Evolutionary conservation across 2,888 invertebrate species (phyloP), one percentile per base, ranked within the genome.

Genomic region (Eristalis arbustorum): DNA sequence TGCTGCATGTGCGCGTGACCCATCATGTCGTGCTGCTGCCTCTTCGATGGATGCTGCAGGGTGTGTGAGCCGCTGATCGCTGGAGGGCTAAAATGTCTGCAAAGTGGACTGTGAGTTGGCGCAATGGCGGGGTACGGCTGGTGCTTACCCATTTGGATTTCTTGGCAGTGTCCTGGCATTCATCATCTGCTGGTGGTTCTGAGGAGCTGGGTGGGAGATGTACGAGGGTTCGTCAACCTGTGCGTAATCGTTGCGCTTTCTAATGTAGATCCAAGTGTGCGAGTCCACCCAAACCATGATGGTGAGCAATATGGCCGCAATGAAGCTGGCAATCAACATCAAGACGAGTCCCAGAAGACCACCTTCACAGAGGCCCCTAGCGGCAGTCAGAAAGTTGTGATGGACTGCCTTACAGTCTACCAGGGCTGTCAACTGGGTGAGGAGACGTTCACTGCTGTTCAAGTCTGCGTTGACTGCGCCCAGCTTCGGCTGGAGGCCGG

Each of bases 201-300:
- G 92, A 89, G 93, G 91, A 88, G 93, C 92, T 88, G 92, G 93
- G 89, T 92, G 92, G 2, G 92, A 92, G 77, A 91, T 92, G 84
- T 92, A 91, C 91, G 94, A 97, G 87, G 96, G 96, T 92, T 97
- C 97, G 92, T 97, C 97, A 89, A 96, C 96, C 92, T 96, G 97
- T 83, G 96, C 95, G 90, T 96, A 96, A 91, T 96, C 95, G 68
- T 94, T 93, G 95, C 98, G 96, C 96, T 93, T 98, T 91, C 98
- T 95, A 89, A 98, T 98, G 91, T 98, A 98, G 91, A 98, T 98
- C 98, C 98, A 98, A 10, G 98, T 98, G 91, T 98, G 98, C 4
- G 98, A 98, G 91, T 98, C 98, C 73, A 98, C 96, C 94, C 98
- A 97, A 69, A 98, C 98, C 89, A 98, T 95, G 37, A 98, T 95